Conservation (phyloP, 1,140 invertebrate genomes). For the Brachionus manjavacas region DNA sequence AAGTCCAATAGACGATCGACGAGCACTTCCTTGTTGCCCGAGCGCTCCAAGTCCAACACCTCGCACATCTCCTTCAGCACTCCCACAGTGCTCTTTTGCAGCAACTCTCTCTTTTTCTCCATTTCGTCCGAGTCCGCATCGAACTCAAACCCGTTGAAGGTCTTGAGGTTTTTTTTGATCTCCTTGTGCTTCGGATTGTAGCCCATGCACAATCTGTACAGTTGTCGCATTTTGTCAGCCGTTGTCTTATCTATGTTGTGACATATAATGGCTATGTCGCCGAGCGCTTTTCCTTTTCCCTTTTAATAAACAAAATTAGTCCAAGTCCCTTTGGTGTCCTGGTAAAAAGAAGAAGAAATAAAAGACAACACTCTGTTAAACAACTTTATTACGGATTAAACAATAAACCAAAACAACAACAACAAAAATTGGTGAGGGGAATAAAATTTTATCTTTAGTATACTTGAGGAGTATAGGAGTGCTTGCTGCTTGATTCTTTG, state of each 20-base stretch:
- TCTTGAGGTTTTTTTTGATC: slow-evolving; percentile 55
- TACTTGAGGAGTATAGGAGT: slow-evolving; percentile 45
- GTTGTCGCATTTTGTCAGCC: slow-evolving; percentile 52
- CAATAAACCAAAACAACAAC: neutral
- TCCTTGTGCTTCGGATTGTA: slow-evolving; percentile 52
- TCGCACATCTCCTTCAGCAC: slow-evolving; percentile 51
- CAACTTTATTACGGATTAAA: neutral
- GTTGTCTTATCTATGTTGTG: slow-evolving; percentile 48
- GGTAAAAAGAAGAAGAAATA: neutral
- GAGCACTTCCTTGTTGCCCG: slow-evolving; percentile 52
- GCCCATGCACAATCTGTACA: slow-evolving; percentile 53
- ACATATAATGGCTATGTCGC: slow-evolving; percentile 56
- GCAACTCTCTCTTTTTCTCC: slow-evolving; percentile 48
- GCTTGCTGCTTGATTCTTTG: slow-evolving; percentile 44
- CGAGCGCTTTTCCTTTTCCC: slow-evolving; percentile 53
- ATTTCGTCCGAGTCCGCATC: slow-evolving; percentile 52
- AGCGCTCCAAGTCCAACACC: slow-evolving; percentile 50
- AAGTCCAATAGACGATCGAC: slow-evolving; percentile 51
- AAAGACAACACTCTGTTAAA: neutral
- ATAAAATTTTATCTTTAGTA: slow-evolving; percentile 44
- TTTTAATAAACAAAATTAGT: slow-evolving; percentile 46
- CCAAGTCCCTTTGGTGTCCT: no score
- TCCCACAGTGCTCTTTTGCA: slow-evolving; percentile 49
- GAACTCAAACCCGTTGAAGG: slow-evolving; percentile 57
- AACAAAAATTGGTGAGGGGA: neutral